Percentiles rank a stretch among this genome's conserved stretches.
These are phyloP conservation scores for Heliconius cydno DNA, from an alignment of 2,888 invertebrate genomes.

Conservation along the genomic window DNA sequence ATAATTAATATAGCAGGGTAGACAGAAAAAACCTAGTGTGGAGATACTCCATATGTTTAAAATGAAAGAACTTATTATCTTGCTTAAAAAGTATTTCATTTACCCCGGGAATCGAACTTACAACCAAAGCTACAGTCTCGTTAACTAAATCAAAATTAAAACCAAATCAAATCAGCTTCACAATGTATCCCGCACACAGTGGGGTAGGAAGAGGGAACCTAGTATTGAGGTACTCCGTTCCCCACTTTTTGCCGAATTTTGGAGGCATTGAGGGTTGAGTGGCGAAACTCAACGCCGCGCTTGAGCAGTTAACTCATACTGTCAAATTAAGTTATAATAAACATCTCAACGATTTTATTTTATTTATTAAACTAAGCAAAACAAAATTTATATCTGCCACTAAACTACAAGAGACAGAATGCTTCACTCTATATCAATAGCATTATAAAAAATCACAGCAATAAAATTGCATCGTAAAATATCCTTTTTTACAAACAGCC, in stretches of 20 bases:
- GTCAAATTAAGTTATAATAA: background rate
- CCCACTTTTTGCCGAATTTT: no score
- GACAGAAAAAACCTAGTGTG: background rate
- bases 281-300: no score
- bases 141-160: no score
- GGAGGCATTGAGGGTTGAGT: no score
- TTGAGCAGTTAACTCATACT: background rate
- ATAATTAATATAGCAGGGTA: background rate
- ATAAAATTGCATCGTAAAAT: constrained; percentile 69
- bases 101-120: no score
- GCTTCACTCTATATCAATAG: constrained; percentile 37
- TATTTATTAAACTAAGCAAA: background rate
- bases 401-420: background rate
- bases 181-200: no score
- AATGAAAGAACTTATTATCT: no score
- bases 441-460: constrained; percentile 58
- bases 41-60: background rate
- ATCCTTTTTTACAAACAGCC: constrained; percentile 60
- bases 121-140: no score
- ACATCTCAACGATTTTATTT: background rate
- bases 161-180: no score
- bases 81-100: no score
- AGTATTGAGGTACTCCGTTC: no score
- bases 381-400: background rate
- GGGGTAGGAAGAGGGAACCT: no score